phyloP scores from a whole-genome alignment of 2,113 vertebrate genomes.

The Saguinus midas region DNA sequence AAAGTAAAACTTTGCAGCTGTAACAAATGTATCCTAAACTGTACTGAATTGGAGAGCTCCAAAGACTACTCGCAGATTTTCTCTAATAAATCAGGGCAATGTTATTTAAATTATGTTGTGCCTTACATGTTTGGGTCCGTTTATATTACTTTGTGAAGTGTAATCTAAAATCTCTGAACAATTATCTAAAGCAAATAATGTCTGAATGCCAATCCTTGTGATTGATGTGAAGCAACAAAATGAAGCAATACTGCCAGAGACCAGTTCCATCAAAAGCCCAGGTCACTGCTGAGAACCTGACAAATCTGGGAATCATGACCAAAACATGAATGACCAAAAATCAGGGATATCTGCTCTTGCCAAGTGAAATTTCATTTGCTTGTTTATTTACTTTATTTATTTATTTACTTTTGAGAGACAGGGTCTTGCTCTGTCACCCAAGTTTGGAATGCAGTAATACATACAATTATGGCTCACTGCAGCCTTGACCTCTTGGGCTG shows the following conservation, averaged over 20 bases:
- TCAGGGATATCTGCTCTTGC: background rate
- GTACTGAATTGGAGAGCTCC: background rate
- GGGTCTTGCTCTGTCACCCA: no score
- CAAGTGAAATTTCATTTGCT: background rate
- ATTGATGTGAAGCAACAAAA: background rate
- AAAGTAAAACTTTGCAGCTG: background rate
- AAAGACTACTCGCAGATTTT: background rate
- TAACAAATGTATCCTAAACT: background rate
- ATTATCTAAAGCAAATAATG: background rate
- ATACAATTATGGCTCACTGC: no score
- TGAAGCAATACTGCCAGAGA: background rate
- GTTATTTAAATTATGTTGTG: background rate
- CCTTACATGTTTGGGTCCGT: background rate
- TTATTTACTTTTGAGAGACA: no score
- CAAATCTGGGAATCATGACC: background rate
- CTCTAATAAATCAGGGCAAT: slow-evolving; percentile 21
- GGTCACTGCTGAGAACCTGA: background rate
- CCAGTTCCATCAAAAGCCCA: background rate
- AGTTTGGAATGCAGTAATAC: no score
- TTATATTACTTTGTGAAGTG: background rate
- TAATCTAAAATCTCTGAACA: background rate
- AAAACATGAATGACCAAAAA: background rate
- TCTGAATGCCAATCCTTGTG: background rate
- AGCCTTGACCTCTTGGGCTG: no score
- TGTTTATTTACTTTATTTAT: no score